phyloP scores from a whole-genome alignment of 1,140 invertebrate species.

The Drosophila orena region DNA sequence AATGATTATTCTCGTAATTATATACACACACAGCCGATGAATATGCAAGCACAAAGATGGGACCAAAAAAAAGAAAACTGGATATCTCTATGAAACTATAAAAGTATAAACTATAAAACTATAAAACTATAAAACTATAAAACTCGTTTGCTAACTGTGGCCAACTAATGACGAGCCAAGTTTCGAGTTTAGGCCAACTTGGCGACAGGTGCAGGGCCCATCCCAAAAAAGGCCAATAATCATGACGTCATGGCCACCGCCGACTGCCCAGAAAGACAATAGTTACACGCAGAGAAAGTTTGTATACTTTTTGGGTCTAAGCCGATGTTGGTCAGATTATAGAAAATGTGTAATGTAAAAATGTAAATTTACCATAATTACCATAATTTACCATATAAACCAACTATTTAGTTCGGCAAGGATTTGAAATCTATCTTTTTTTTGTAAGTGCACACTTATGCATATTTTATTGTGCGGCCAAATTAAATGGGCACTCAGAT shows the following conservation, averaged over 20 bases:
- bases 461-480: slow-evolving; percentile 33
- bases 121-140: slow-evolving; percentile 38
- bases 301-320: background rate
- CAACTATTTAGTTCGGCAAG: no score
- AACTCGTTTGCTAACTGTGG: slow-evolving; percentile 46
- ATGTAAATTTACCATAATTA: no score
- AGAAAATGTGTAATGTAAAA: no score
- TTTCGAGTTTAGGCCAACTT: slow-evolving; percentile 31
- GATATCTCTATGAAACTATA: slow-evolving; percentile 24
- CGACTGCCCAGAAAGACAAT: slow-evolving; percentile 11
- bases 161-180: slow-evolving; percentile 42
- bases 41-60: slow-evolving; percentile 21
- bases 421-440: no score
- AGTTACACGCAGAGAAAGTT: slow-evolving; percentile 4
- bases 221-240: slow-evolving; percentile 1
- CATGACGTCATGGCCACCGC: slow-evolving; percentile 34
- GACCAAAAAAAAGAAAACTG: slow-evolving; percentile 19
- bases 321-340: no score
- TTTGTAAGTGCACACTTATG: no score
- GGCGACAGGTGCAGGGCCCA: slow-evolving; percentile 51
- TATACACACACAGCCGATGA: slow-evolving; percentile 30
- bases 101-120: slow-evolving; percentile 39
- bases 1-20: slow-evolving; percentile 67
- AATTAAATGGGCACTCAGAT: slow-evolving; percentile 68
- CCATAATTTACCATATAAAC: no score